Percentiles rank a stretch among this genome's conserved stretches.
Conservation (phyloP, 2,113 vertebrate genomes). For the Rhynchomys soricoides region DNA sequence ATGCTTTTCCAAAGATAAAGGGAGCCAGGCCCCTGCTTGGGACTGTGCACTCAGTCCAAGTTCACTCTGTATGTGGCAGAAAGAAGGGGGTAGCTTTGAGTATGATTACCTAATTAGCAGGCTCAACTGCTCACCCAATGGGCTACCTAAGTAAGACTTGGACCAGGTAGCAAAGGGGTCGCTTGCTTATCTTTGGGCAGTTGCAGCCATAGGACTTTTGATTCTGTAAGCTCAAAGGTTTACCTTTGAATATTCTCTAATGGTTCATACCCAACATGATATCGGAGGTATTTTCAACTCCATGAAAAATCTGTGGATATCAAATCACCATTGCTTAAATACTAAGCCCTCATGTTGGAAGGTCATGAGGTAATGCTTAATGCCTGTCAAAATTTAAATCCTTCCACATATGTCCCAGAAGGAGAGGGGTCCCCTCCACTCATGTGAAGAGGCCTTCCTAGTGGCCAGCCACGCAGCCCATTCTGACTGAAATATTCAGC, state of each 20-base stretch:
- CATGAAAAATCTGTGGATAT: neutral
- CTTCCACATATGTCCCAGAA: neutral
- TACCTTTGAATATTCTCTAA: neutral
- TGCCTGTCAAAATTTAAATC: neutral
- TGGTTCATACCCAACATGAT: neutral
- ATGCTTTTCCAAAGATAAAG: neutral
- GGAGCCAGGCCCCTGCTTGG: neutral
- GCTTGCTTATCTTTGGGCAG: neutral
- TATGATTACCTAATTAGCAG: neutral
- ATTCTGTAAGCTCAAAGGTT: neutral
- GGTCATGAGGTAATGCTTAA: neutral
- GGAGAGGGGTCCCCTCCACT: neutral
- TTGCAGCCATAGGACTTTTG: neutral
- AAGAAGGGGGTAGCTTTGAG: neutral
- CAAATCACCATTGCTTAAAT: neutral
- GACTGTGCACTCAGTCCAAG: no score
- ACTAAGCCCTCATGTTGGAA: neutral
- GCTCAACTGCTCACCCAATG: neutral
- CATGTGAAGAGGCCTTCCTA: neutral
- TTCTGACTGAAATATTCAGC: neutral
- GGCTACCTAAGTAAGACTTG: neutral
- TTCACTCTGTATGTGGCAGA: neutral
- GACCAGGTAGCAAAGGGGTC: neutral
- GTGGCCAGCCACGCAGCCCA: neutral
- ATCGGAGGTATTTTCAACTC: neutral